A percentile compares a stretch with the other conserved stretches of the same genome.
Conservation (phyloP, 2,113 vertebrate species). For the Mohoua ochrocephala region DNA sequence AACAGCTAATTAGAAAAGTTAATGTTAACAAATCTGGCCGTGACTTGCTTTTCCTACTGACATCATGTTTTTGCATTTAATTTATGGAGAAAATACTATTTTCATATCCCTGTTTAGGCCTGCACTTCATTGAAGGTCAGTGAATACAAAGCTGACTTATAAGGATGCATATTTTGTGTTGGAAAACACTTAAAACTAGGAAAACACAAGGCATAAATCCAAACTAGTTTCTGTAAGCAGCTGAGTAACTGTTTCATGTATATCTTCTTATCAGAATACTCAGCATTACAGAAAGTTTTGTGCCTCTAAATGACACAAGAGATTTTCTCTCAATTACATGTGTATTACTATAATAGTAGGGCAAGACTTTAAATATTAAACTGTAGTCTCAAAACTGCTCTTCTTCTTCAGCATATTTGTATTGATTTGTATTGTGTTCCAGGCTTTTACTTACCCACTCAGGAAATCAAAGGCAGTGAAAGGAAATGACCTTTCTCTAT, state of each 20-base stretch:
- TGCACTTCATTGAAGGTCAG: not conserved
- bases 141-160: not conserved
- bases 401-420: not conserved
- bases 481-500: not conserved
- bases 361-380: not conserved
- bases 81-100: not conserved
- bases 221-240: constrained; percentile 7
- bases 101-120: not conserved
- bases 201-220: not conserved
- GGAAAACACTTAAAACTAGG: not conserved
- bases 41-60: not conserved
- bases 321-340: not conserved
- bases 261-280: not conserved
- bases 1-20: not conserved
- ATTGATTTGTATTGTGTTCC: not conserved
- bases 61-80: not conserved
- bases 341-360: not conserved
- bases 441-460: not conserved
- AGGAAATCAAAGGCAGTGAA: not conserved
- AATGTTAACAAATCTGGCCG: not conserved
- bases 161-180: constrained; percentile 12
- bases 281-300: not conserved
- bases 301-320: not conserved
- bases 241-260: not conserved
- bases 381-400: not conserved